Base-by-base conservation (phyloP, 2,113 vertebrate genomes). In the Dermatemys mawii region DNA sequence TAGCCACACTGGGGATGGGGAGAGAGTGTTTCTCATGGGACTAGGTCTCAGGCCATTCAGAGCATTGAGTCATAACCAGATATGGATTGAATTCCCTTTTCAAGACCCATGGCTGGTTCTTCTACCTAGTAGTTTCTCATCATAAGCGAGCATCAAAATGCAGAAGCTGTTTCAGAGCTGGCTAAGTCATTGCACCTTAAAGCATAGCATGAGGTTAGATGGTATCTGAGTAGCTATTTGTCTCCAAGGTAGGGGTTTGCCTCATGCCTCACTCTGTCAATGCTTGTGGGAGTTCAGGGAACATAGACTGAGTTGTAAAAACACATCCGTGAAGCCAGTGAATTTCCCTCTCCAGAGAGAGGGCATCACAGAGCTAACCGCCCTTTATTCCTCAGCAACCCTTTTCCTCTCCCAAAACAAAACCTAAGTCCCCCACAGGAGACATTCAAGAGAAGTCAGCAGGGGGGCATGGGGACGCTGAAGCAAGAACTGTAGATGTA, bases 101-200 rank as follows among this genome's bases (percentile, higher is more conserved):
- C 32, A 27, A 83, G 60, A 11, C 78, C 0, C 0, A 0, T 0
- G 7, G 6, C 55, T 87, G 46, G 38, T 54, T 90, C 80, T 54
- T 76, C 60, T 57, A 29, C 1, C 29, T 17, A 49, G 44, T 26
- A 90, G 44, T 48, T 22, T 9, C 29, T 82, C 35, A 48, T 78
- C 6, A 0, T 0, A 53, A 29, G 13, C 53, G 57, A 63, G n/a
- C 24, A 3, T 3, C 0, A 1, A 29, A 84, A 88, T n/a, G 24
- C 46, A 90, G 83, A 79, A 83, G 75, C 8, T 57, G n/a, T 73
- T 6, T 80, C 49, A n/a, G n/a, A 55, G 76, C 1, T 0, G 22
- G 63, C 7, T 38, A 86, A 70, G 21, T 2, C 0, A 73, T 41
- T 73, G 67, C n/a, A 73, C 70, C 38, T 46, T 46, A 27, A 35